phyloP scores from a whole-genome alignment of 2,888 invertebrate species.

The Thereva nobilitata region DNA sequence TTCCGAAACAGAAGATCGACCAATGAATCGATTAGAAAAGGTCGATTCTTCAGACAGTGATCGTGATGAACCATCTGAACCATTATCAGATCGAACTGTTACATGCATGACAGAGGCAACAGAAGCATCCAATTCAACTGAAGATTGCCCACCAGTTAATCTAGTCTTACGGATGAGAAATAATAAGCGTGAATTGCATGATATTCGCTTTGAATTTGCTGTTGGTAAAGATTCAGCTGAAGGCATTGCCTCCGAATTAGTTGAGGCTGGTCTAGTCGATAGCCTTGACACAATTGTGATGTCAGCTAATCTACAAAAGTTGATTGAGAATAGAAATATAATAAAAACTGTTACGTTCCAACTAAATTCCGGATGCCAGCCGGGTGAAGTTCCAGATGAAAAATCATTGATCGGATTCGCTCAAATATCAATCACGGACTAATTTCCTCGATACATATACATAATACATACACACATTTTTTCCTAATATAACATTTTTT shows the following conservation, averaged over 20 bases:
- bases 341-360: conserved; percentile 85
- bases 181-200: conserved; percentile 87
- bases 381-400: conserved; percentile 88
- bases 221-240: conserved; percentile 87
- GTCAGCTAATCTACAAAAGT: conserved; percentile 87
- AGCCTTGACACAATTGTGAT: conserved; percentile 89
- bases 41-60: conserved; percentile 67
- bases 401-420: conserved; percentile 95
- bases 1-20: conserved; percentile 63
- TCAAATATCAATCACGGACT: conserved; percentile 93
- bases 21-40: conserved; percentile 65
- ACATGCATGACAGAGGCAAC: conserved; percentile 46
- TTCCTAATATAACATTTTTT: neutral
- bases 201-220: conserved; percentile 96
- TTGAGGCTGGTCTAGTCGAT: conserved; percentile 93
- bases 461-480: conserved; percentile 6
- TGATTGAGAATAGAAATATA: conserved; percentile 74
- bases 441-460: conserved; percentile 47
- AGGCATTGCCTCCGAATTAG: conserved; percentile 91
- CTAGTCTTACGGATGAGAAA: conserved; percentile 90
- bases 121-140: conserved; percentile 52
- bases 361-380: conserved; percentile 71
- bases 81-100: conserved; percentile 57
- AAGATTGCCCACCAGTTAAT: conserved; percentile 67
- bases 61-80: conserved; percentile 58